phyloP scores from a whole-genome alignment of 2,888 invertebrate species.

The Arenicola marina region DNA sequence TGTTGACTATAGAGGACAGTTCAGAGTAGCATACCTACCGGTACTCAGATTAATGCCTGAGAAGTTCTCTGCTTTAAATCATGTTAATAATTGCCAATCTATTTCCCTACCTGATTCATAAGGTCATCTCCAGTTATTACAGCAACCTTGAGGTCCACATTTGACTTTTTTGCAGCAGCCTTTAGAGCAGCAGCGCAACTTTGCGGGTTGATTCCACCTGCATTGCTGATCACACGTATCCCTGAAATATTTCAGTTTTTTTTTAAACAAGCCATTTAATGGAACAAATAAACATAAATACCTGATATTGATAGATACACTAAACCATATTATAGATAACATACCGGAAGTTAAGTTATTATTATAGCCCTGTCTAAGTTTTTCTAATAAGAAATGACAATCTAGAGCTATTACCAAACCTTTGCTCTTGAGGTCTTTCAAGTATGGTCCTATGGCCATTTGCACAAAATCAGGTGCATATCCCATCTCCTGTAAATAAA shows the following conservation, averaged over 20 bases:
- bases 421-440: conserved; percentile 61
- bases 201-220: conserved; percentile 64
- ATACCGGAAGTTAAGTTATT: no score
- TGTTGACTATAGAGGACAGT: no score
- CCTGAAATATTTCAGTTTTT: conserved; percentile 45
- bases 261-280: no score
- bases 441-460: conserved; percentile 59
- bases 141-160: conserved; percentile 62
- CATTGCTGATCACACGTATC: conserved; percentile 63
- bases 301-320: no score
- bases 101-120: conserved; percentile 50
- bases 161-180: conserved; percentile 52
- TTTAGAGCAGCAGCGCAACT: conserved; percentile 61
- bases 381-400: no score
- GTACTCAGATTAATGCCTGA: no score
- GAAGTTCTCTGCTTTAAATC: neutral
- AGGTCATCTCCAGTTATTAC: conserved; percentile 63
- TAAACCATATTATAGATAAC: no score
- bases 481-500: conserved; percentile 56
- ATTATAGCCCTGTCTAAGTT: no score
- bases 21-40: no score
- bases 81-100: no score
- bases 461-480: conserved; percentile 65
- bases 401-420: no score
- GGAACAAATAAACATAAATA: no score